phyloP scores from a whole-genome alignment of 2,888 invertebrate genomes.

The Pyrrhia umbra region DNA sequence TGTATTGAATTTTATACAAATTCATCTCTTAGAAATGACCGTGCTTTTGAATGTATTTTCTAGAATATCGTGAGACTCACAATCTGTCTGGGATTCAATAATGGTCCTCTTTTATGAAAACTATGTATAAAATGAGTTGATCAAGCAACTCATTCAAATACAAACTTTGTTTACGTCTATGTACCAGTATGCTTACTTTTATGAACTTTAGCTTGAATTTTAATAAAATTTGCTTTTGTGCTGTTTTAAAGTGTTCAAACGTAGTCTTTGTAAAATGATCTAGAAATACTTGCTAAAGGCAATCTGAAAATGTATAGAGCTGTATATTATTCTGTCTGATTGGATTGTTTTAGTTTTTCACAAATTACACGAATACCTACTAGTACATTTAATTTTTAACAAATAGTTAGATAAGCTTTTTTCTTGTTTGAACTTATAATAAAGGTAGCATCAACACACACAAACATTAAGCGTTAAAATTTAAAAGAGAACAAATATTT shows the following conservation, averaged over 20 bases:
- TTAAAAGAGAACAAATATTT: background rate
- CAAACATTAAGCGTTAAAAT: no score
- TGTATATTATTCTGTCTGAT: background rate
- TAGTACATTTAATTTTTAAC: no score
- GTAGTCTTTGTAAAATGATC: constrained; percentile 20
- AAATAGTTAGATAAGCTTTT: background rate
- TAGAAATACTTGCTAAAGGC: constrained; percentile 11
- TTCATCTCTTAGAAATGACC: background rate
- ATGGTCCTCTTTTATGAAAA: constrained; percentile 23
- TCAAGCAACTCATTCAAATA: constrained; percentile 55
- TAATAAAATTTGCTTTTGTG: constrained; percentile 17
- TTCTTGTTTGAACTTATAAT: background rate
- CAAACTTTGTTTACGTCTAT: constrained; percentile 19
- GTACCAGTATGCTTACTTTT: constrained; percentile 17
- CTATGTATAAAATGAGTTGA: constrained; percentile 37
- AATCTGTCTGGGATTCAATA: constrained; percentile 28
- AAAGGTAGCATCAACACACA: no score
- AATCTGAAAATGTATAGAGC: background rate
- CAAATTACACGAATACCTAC: no score
- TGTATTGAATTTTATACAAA: background rate
- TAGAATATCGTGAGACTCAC: constrained; percentile 13
- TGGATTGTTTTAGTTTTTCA: background rate
- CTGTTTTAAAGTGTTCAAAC: constrained; percentile 3
- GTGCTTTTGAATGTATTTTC: constrained; percentile 21
- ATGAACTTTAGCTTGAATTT: constrained; percentile 6